Conservation (phyloP, 2,113 vertebrate species). For the Macroglossus sobrinus region DNA sequence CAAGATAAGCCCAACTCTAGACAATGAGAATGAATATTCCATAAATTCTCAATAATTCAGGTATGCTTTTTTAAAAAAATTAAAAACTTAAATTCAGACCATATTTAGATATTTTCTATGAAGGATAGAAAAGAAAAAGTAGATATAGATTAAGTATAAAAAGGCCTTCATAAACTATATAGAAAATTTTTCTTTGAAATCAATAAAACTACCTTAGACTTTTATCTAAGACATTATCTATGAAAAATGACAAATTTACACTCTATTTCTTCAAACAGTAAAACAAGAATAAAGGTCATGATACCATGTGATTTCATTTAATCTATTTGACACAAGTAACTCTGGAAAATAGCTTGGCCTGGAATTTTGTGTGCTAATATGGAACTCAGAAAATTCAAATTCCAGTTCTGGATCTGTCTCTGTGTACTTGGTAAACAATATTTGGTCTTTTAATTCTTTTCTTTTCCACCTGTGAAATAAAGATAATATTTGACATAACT, state of each 20-base stretch:
- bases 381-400: background rate
- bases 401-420: background rate
- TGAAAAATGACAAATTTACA: background rate
- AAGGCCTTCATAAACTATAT: background rate
- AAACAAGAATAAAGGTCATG: background rate
- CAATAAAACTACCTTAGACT: background rate
- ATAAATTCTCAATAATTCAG: background rate
- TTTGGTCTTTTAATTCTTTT: background rate
- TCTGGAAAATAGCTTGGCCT: background rate
- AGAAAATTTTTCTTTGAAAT: background rate
- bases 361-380: background rate
- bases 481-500: background rate
- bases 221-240: background rate
- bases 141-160: background rate
- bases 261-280: background rate
- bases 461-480: background rate
- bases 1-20: background rate
- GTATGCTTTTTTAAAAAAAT: no score
- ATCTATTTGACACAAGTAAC: background rate
- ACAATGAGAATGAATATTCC: background rate
- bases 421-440: background rate
- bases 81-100: background rate
- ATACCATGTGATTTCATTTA: background rate
- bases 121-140: background rate
- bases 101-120: background rate